Conservation (phyloP, 1,140 invertebrate species). For the Hycleus phaleratus region DNA sequence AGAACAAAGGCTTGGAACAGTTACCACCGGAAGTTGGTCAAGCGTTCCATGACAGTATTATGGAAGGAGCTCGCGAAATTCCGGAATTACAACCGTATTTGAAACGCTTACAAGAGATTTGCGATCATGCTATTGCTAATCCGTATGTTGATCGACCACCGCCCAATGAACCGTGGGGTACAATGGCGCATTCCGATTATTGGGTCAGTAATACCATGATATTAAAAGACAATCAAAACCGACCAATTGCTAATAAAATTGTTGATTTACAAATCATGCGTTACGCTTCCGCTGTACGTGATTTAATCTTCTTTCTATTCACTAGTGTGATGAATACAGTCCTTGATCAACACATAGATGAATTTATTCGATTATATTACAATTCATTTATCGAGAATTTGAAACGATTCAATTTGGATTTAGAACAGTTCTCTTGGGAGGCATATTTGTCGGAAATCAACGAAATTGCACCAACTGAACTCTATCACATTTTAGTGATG, state of each 20-base stretch:
- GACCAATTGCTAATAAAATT: conserved; percentile 47
- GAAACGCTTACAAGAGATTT: conserved; percentile 19
- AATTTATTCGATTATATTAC: conserved; percentile 47
- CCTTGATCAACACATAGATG: conserved; percentile 41
- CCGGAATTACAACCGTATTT: conserved; percentile 28
- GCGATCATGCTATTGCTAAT: conserved; percentile 19
- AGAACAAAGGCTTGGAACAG: conserved; percentile 31
- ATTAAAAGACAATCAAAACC: conserved; percentile 23
- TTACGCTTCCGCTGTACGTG: conserved; percentile 45
- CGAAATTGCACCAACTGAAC: conserved; percentile 30
- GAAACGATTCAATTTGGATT: conserved; percentile 29
- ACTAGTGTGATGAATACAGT: conserved; percentile 44
- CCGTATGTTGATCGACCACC: conserved; percentile 20
- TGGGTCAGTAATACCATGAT: conserved; percentile 57
- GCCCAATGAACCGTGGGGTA: conserved; percentile 43
- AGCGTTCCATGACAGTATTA: conserved; percentile 31
- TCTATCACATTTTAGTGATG: conserved; percentile 38
- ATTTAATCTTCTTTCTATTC: conserved; percentile 52
- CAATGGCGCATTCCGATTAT: conserved; percentile 51
- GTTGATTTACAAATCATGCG: conserved; percentile 55
- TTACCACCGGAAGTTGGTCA: conserved; percentile 27
- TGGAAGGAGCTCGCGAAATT: conserved; percentile 31
- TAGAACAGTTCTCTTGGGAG: conserved; percentile 30
- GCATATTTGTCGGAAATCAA: conserved; percentile 34
- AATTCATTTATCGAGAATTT: conserved; percentile 41